These are phyloP conservation scores for Embidobia sp. DNA, from an alignment of 2,888 invertebrate genomes.

Conservation along the genomic window DNA sequence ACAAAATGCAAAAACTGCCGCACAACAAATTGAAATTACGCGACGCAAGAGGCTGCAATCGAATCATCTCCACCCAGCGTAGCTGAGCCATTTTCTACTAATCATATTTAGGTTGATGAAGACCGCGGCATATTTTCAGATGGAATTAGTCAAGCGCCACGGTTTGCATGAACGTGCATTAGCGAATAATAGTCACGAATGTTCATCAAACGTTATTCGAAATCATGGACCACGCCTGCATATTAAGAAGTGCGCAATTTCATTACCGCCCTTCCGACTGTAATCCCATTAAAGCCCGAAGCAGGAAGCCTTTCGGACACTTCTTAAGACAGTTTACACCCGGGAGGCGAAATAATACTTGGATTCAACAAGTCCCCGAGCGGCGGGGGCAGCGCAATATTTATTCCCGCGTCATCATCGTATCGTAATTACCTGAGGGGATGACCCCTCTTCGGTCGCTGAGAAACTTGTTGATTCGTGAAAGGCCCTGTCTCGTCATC, in stretches of 20 bases:
- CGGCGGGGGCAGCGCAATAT: conserved; percentile 19
- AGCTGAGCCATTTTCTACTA: too few relatives aligned
- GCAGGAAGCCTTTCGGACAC: conserved; percentile 46
- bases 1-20: too few relatives aligned
- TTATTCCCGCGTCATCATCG: conserved; percentile 45
- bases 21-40: too few relatives aligned
- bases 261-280: conserved; percentile 47
- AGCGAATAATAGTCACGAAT: not conserved
- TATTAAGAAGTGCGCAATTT: conserved; percentile 48
- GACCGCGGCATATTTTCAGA: too few relatives aligned
- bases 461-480: conserved; percentile 61
- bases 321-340: conserved; percentile 57
- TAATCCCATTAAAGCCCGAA: conserved; percentile 42
- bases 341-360: conserved; percentile 44
- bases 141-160: too few relatives aligned
- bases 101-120: too few relatives aligned
- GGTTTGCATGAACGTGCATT: too few relatives aligned
- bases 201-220: not conserved
- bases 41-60: too few relatives aligned
- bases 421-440: conserved; percentile 48
- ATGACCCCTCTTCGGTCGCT: conserved; percentile 39
- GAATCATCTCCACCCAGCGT: too few relatives aligned
- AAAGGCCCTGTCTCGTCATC: conserved; percentile 45
- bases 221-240: conserved; percentile 30
- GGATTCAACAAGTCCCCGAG: conserved; percentile 50